Evolutionary conservation across 2,113 vertebrate species (phyloP).

Genomic region (Xenopus borealis): DNA sequence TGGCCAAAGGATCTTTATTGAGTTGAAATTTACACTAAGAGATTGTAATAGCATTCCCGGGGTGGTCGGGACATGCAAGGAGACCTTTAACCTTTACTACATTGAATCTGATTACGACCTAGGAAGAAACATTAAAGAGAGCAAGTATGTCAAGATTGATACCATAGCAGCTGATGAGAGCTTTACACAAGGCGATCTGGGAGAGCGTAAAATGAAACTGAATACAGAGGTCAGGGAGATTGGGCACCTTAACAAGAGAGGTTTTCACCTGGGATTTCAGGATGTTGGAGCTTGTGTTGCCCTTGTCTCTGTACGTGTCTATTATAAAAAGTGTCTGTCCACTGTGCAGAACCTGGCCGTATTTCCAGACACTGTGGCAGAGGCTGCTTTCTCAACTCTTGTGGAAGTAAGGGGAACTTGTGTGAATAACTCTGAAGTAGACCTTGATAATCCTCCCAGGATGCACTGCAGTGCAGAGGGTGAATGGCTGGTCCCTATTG

Average conservation of each 20-base stretch:
- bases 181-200: slow-evolving; percentile 94
- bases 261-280: slow-evolving; percentile 95
- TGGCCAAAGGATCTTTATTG: slow-evolving; percentile 91
- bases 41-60: slow-evolving; percentile 98
- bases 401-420: slow-evolving; percentile 90
- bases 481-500: slow-evolving; percentile 93
- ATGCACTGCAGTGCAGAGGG: slow-evolving; percentile 97
- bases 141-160: slow-evolving; percentile 87
- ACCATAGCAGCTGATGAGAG: slow-evolving; percentile 95
- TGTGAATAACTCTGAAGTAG: slow-evolving; percentile 84
- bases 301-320: slow-evolving; percentile 88
- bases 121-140: slow-evolving; percentile 65
- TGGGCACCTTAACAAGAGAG: slow-evolving; percentile 84
- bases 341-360: slow-evolving; percentile 84
- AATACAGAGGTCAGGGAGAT: slow-evolving; percentile 95
- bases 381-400: slow-evolving; percentile 85
- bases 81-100: slow-evolving; percentile 95
- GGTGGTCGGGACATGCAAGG: slow-evolving; percentile 87
- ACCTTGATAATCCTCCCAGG: slow-evolving; percentile 81
- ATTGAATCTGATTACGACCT: slow-evolving; percentile 79
- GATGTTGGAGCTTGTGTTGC: slow-evolving; percentile 94
- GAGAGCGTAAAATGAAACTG: slow-evolving; percentile 96
- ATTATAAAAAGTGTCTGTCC: slow-evolving; percentile 88
- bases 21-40: slow-evolving; percentile 92
- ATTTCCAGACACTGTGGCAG: slow-evolving; percentile 89